These are phyloP conservation scores for Coilia nasus DNA, from an alignment of 2,797 vertebrate genomes.

Conservation along the genomic window DNA sequence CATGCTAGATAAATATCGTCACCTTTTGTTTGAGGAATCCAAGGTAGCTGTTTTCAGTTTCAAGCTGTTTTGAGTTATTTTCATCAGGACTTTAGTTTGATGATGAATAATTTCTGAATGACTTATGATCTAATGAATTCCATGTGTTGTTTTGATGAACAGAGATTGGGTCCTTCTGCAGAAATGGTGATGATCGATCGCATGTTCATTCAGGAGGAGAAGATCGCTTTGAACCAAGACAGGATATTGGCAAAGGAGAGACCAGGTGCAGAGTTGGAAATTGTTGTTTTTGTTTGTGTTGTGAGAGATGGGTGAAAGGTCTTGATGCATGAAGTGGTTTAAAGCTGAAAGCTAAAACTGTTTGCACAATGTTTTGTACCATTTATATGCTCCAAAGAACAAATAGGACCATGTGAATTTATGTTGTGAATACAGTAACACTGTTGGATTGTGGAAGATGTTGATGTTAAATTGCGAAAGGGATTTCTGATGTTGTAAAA, in stretches of 20 bases:
- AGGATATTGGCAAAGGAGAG: conserved; percentile 88
- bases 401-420: too few species aligned
- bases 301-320: too few species aligned
- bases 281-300: too few species aligned
- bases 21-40: conserved; percentile 90
- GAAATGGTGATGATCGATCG: conserved; percentile 98
- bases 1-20: conserved; percentile 94
- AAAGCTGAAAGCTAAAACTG: too few species aligned
- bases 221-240: conserved; percentile 85
- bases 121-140: background rate
- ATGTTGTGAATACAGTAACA: too few species aligned
- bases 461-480: too few species aligned
- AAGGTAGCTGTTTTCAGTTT: conserved; percentile 73
- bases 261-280: conserved; percentile 75
- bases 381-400: too few species aligned
- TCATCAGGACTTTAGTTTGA: too few species aligned
- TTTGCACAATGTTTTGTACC: too few species aligned
- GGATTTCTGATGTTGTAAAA: too few species aligned
- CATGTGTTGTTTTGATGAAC: conserved; percentile 52
- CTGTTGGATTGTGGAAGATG: too few species aligned
- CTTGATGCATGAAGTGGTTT: too few species aligned
- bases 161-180: conserved; percentile 92
- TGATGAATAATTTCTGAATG: background rate
- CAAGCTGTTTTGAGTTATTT: background rate
- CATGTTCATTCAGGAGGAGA: conserved; percentile 97